Percentiles rank a stretch among this genome's conserved stretches.
Conservation (phyloP, 2,797 vertebrate genomes). For the Sebastes trivittatus region DNA sequence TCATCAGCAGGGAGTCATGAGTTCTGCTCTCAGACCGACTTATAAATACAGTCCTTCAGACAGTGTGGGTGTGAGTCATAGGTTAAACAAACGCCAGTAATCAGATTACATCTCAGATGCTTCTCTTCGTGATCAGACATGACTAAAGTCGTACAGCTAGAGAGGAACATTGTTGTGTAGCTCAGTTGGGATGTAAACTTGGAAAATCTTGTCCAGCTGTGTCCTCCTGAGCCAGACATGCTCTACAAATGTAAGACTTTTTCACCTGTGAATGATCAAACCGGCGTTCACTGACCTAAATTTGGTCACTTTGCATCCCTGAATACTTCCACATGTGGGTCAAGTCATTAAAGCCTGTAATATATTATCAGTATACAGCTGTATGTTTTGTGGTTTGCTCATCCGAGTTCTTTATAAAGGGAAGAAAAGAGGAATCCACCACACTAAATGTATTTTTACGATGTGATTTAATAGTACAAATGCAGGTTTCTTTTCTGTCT, state of each 20-base stretch:
- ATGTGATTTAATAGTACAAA: background rate
- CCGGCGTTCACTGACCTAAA: background rate
- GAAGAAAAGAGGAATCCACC: background rate
- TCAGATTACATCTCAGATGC: background rate
- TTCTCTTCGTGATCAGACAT: background rate
- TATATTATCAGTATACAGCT: background rate
- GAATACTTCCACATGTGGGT: background rate
- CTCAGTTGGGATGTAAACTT: background rate
- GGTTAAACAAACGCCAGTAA: background rate
- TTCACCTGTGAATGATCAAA: background rate
- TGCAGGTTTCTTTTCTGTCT: background rate
- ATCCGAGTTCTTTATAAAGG: background rate
- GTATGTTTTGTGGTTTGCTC: background rate
- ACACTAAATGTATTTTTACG: background rate
- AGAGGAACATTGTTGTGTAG: background rate
- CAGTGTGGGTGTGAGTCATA: constrained; percentile 15
- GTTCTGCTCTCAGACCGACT: constrained; percentile 20
- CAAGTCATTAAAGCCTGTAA: background rate
- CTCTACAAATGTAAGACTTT: background rate
- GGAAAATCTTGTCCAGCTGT: background rate
- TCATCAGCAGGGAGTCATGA: constrained; percentile 29
- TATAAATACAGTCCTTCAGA: constrained; percentile 16
- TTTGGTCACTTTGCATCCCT: background rate
- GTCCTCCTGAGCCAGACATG: background rate
- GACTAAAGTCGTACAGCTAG: background rate